Conservation (phyloP, 2,113 vertebrate species). For the Octodon degus region DNA sequence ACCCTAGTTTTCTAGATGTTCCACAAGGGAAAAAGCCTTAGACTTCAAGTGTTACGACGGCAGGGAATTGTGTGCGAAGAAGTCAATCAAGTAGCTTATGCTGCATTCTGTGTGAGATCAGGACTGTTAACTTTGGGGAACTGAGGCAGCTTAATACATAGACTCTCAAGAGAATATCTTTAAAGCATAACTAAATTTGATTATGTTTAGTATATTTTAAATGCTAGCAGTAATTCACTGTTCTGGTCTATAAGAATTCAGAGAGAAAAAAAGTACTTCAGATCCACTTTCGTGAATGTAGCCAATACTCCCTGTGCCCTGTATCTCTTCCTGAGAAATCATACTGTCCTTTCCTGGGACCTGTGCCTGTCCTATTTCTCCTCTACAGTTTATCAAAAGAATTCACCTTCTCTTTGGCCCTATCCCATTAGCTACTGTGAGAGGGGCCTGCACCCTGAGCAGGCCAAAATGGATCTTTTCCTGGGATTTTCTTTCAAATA, state of each 20-base stretch:
- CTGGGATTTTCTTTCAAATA: not conserved
- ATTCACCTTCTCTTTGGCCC: not conserved
- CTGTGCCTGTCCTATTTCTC: not conserved
- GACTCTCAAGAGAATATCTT: conserved; percentile 19
- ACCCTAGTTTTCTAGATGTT: not conserved
- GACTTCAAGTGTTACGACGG: fast-evolving
- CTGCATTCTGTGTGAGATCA: not conserved
- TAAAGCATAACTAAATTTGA: conserved; percentile 19
- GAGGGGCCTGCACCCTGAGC: not conserved
- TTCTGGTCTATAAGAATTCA: not conserved
- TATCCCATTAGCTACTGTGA: not conserved
- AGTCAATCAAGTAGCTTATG: not conserved
- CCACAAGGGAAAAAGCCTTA: not conserved
- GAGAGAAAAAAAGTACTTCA: not conserved
- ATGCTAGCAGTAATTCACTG: not conserved
- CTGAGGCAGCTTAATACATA: not conserved
- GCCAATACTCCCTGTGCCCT: not conserved
- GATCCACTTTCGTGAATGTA: not conserved
- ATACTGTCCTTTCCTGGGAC: conserved; percentile 6
- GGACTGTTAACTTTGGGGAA: not conserved
- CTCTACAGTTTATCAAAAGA: not conserved
- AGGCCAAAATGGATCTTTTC: not conserved
- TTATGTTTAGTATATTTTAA: not conserved
- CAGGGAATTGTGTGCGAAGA: not conserved
- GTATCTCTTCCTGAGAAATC: not conserved